Base-by-base conservation (phyloP, 1,140 invertebrate genomes). In the Scaptomyza hsui region DNA sequence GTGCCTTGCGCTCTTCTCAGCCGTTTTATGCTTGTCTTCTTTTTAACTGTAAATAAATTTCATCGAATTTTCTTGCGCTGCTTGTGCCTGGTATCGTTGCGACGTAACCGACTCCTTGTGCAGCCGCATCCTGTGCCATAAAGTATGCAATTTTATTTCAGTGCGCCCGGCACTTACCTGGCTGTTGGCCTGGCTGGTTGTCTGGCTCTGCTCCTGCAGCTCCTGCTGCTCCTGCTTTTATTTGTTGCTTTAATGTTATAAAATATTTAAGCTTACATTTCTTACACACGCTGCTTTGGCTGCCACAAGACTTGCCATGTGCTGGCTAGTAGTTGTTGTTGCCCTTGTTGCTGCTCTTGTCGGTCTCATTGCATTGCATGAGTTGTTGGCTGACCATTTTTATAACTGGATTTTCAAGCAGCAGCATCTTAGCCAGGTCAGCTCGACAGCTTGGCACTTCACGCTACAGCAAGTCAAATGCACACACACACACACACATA, bases 41-140 rank as follows among this genome's bases (percentile, higher is more conserved):
- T 72, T 77, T 80, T 74, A 89, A 89, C 74, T 89, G 85, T 89
- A 89, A 89, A 89, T 89, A 89, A 89, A 81, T 89, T 89, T 89
- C 71, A 75, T 86, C 72, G 82, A 88, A 88, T 88, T 85, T 55
- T 79, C 79, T 56, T 74, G 48, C 32, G 71, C 39, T 62, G 70
- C 64, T 51, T 47, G 24, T 59, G 44, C 37, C 47, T 52, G 49
- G 21, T 44, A 39, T 57, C 39, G 42, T 19, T 67, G 56, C 55
- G 44, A 18, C 32, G 10, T 39, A 51, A 26, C 42, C 32, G 29
- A 24, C 32, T 18, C 56, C 7, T 44, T 51, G 24, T 67, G 48
- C 63, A 72, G 49, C 75, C 75, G 78, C 78, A 82, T 82, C 64
- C 53, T 35, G 64, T 64, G 44, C 82, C 74, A 78, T 86, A 77